Evolutionary conservation across 2,113 vertebrate species (phyloP).

Genomic region (Coptodon bakossiorum): DNA sequence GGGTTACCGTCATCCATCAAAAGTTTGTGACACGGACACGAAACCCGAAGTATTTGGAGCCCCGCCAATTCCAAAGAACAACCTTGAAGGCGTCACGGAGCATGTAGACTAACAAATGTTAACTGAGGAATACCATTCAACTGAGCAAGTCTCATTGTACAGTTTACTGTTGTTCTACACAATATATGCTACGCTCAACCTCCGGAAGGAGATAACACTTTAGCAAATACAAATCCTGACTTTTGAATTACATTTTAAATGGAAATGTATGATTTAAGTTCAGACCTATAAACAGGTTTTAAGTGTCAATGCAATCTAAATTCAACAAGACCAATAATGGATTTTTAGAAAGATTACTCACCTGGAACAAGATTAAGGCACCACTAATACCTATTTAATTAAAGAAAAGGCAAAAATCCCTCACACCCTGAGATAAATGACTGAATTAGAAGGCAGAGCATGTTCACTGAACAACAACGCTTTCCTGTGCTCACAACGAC

Average conservation of each 20-base stretch:
- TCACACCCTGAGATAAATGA: slow-evolving; percentile 23
- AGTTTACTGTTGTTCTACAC: neutral
- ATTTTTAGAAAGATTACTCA: slow-evolving; percentile 28
- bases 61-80: slow-evolving; percentile 34
- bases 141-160: neutral
- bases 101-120: slow-evolving; percentile 1
- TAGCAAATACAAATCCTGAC: neutral
- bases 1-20: slow-evolving; percentile 63
- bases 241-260: neutral
- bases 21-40: slow-evolving; percentile 50
- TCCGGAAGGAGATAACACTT: neutral
- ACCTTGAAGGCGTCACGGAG: slow-evolving; percentile 38
- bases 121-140: neutral
- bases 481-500: neutral
- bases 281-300: neutral
- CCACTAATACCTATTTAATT: slow-evolving; percentile 47
- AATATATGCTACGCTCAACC: neutral
- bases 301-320: neutral
- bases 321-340: neutral
- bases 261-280: neutral
- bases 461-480: neutral
- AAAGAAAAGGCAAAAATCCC: slow-evolving; percentile 29
- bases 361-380: slow-evolving; percentile 39
- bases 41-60: slow-evolving; percentile 24
- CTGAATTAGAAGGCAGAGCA: slow-evolving; percentile 10